Percentiles rank a stretch among this genome's conserved stretches.
phyloP scores from a whole-genome alignment of 1,140 invertebrate species.

The Sweltsa coloradensis region DNA sequence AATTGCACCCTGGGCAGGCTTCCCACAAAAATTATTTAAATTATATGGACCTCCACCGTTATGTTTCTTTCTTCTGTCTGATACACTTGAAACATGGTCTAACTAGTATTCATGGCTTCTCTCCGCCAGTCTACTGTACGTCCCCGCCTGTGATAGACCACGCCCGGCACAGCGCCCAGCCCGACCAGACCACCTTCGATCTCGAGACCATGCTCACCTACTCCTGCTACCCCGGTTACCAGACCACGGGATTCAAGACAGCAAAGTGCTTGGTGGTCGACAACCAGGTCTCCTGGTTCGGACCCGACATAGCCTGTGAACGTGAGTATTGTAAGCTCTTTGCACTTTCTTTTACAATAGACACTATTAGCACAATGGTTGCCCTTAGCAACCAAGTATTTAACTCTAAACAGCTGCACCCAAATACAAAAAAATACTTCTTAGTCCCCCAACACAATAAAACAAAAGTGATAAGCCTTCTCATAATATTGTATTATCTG shows the following conservation, averaged over 20 bases:
- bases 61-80: too few species aligned
- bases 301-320: constrained; percentile 88
- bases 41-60: too few species aligned
- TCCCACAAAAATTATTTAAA: too few species aligned
- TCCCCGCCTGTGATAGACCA: constrained; percentile 77
- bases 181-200: constrained; percentile 71
- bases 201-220: constrained; percentile 78
- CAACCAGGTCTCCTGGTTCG: constrained; percentile 75
- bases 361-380: too few species aligned
- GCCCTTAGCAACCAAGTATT: too few species aligned
- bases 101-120: neutral
- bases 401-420: too few species aligned
- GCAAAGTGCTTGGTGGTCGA: constrained; percentile 88
- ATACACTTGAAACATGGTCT: neutral
- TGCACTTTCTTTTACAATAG: neutral
- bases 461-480: too few species aligned
- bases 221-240: constrained; percentile 81
- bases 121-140: constrained; percentile 76
- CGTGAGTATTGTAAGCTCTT: constrained; percentile 44
- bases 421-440: too few species aligned
- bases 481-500: too few species aligned
- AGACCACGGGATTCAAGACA: constrained; percentile 65
- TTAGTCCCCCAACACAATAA: too few species aligned
- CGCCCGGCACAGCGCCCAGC: constrained; percentile 72
- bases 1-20: too few species aligned